These are phyloP conservation scores for Cyphomyrus plagiostoma DNA, from an alignment of 2,113 vertebrate species.

Conservation along the genomic window DNA sequence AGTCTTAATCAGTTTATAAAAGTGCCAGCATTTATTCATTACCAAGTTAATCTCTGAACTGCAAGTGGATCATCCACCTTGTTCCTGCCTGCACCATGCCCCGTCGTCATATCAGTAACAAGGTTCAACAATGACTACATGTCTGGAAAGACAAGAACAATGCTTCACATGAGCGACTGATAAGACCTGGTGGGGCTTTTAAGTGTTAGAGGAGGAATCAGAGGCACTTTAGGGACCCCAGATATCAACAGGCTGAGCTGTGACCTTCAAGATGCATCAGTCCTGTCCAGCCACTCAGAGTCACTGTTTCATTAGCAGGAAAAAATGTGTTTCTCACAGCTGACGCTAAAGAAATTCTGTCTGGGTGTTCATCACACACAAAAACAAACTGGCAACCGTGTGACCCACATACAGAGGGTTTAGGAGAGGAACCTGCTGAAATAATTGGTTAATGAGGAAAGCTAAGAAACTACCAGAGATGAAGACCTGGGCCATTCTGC, in stretches of 20 bases:
- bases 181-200: background rate
- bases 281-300: constrained; percentile 41
- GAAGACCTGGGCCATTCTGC: background rate
- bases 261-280: constrained; percentile 35
- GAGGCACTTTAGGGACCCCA: background rate
- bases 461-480: background rate
- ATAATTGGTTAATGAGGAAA: background rate
- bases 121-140: background rate
- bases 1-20: too few species aligned
- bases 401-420: background rate
- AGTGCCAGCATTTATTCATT: too few species aligned
- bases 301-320: constrained; percentile 32
- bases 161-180: background rate
- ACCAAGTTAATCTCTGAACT: too few species aligned
- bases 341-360: constrained; percentile 37
- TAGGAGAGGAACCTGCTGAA: constrained; percentile 6
- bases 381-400: background rate
- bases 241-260: constrained; percentile 13
- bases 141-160: background rate
- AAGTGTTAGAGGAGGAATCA: background rate
- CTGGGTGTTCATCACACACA: constrained; percentile 14
- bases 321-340: constrained; percentile 41
- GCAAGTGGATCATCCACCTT: too few species aligned
- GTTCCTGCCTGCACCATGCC: too few species aligned
- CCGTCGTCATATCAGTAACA: background rate